Evolutionary conservation across 2,888 invertebrate species (phyloP).

Genomic region (Notodonta ziczac): DNA sequence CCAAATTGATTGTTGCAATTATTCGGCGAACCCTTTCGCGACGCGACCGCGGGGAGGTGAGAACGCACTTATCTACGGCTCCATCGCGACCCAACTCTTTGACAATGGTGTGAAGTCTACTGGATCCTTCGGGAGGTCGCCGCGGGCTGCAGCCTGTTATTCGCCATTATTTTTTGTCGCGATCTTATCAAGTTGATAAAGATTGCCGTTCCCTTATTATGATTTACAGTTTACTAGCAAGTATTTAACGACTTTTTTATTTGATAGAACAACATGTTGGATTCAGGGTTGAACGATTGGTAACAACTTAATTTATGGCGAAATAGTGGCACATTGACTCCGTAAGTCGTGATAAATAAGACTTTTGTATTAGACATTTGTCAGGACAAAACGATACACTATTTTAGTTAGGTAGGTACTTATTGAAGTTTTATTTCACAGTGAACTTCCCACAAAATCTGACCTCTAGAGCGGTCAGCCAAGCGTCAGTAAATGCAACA

Average conservation of each 20-base stretch:
- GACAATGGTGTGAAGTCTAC: slow-evolving; percentile 75
- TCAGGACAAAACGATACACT: too few species aligned
- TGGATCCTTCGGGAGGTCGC: slow-evolving; percentile 60
- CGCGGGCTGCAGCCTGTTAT: slow-evolving; percentile 57
- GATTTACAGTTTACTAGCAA: slow-evolving; percentile 56
- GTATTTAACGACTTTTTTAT: slow-evolving; percentile 55
- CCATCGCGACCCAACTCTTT: slow-evolving; percentile 77
- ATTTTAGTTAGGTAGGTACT: background rate
- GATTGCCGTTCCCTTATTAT: slow-evolving; percentile 53
- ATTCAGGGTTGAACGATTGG: slow-evolving; percentile 42
- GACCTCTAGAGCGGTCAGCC: slow-evolving; percentile 69
- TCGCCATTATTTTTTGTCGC: slow-evolving; percentile 74
- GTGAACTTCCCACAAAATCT: slow-evolving; percentile 74
- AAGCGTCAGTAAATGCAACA: slow-evolving; percentile 72
- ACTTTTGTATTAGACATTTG: slow-evolving; percentile 5
- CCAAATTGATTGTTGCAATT: slow-evolving; percentile 83
- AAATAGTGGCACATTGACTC: slow-evolving; percentile 43
- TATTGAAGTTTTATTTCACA: slow-evolving; percentile 35
- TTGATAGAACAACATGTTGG: slow-evolving; percentile 9
- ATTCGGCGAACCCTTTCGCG: slow-evolving; percentile 81
- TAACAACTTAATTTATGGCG: slow-evolving; percentile 33
- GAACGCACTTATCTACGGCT: slow-evolving; percentile 78
- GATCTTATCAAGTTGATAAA: slow-evolving; percentile 63
- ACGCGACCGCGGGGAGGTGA: slow-evolving; percentile 79
- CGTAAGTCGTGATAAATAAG: background rate